phyloP scores from a whole-genome alignment of 2,797 vertebrate genomes.

The Acrossocheilus wenchowensis region DNA sequence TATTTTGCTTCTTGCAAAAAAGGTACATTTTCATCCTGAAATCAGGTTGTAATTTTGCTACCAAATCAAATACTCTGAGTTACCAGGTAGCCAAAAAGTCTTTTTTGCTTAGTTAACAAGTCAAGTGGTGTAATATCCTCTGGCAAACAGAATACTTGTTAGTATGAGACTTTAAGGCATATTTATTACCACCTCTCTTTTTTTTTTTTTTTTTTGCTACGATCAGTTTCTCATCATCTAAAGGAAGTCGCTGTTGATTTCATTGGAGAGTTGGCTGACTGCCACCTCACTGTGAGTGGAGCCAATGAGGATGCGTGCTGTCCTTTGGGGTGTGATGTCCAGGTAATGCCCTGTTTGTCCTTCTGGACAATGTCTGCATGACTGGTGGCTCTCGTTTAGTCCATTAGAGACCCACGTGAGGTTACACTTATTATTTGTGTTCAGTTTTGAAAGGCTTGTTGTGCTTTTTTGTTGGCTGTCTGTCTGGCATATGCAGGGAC shows the following conservation, averaged over 20 bases:
- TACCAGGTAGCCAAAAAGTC: too few relatives aligned
- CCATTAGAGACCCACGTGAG: conserved; percentile 71
- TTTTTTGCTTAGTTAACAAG: neutral
- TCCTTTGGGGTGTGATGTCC: conserved; percentile 69
- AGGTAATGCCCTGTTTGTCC: conserved; percentile 53
- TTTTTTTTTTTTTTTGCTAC: neutral
- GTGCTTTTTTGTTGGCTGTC: conserved; percentile 51
- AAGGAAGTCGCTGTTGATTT: conserved; percentile 79
- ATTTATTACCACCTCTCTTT: neutral
- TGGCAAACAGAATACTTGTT: neutral
- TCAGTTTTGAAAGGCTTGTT: conserved; percentile 57
- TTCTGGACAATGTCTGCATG: conserved; percentile 71
- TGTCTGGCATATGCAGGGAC: conserved; percentile 66
- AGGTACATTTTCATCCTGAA: too few relatives aligned
- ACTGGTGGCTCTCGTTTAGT: conserved; percentile 64
- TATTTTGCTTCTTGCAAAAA: too few relatives aligned
- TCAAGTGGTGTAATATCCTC: neutral
- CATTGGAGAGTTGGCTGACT: conserved; percentile 79
- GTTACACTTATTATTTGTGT: conserved; percentile 66
- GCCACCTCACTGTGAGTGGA: conserved; percentile 72
- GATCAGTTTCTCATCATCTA: conserved; percentile 52
- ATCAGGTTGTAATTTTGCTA: conserved; percentile 1
- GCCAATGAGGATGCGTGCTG: conserved; percentile 72
- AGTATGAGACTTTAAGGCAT: neutral
- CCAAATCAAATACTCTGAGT: neutral